These are phyloP conservation scores for Malurus alboscapulatus DNA, from an alignment of 2,113 vertebrate species.

Conservation along the genomic window DNA sequence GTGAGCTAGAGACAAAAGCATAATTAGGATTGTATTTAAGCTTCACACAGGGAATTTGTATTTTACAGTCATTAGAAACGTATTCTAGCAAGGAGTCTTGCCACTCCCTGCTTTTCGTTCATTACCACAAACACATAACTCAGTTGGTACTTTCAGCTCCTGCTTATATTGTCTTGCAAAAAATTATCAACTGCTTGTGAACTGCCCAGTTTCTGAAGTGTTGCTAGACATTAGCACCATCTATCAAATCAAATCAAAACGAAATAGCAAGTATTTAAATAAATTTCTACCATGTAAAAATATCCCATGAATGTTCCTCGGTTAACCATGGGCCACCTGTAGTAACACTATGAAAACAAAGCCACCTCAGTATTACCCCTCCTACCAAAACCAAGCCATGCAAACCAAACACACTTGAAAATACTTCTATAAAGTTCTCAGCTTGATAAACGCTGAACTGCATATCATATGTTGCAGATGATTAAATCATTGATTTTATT, in stretches of 20 bases:
- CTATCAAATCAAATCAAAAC: neutral
- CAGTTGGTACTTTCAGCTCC: neutral
- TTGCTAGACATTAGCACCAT: neutral
- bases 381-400: neutral
- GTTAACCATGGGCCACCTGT: neutral
- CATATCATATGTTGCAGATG: neutral
- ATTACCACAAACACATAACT: neutral
- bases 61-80: neutral
- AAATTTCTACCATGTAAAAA: neutral
- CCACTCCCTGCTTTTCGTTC: neutral
- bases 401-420: neutral
- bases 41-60: neutral
- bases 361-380: neutral
- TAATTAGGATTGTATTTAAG: constrained; percentile 12
- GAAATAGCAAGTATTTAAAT: neutral
- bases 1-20: constrained; percentile 17
- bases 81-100: neutral
- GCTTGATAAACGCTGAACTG: neutral
- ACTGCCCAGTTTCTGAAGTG: neutral
- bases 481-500: neutral
- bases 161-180: neutral
- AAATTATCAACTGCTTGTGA: neutral
- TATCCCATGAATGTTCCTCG: neutral
- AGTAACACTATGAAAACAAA: neutral
- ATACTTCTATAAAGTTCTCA: neutral